phyloP scores from a whole-genome alignment of 2,797 vertebrate species.

The Leptodactylus fallax region DNA sequence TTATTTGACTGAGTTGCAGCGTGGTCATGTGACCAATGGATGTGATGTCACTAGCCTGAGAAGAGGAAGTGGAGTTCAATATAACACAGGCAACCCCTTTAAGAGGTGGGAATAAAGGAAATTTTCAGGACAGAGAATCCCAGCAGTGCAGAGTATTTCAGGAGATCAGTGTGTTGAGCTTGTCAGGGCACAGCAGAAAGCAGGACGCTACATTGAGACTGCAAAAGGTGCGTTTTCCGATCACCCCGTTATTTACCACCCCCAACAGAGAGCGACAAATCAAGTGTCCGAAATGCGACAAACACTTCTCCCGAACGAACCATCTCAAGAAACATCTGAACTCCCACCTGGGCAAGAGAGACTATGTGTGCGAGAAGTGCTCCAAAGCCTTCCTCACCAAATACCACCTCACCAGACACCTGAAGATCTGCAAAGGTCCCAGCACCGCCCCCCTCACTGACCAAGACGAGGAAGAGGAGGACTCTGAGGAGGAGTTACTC shows the following conservation, averaged over 20 bases:
- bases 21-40: too few relatives aligned
- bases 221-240: too few relatives aligned
- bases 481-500: slow-evolving; percentile 76
- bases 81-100: too few relatives aligned
- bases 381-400: slow-evolving; percentile 97
- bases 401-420: slow-evolving; percentile 96
- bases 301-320: slow-evolving; percentile 93
- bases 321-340: slow-evolving; percentile 98
- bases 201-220: too few relatives aligned
- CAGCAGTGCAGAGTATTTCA: neutral
- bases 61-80: too few relatives aligned
- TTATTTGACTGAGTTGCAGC: too few relatives aligned
- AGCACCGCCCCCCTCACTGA: slow-evolving; percentile 77
- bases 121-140: too few relatives aligned
- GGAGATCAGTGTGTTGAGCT: too few relatives aligned
- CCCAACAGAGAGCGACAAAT: slow-evolving; percentile 87
- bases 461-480: slow-evolving; percentile 81
- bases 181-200: too few relatives aligned
- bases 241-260: too few relatives aligned
- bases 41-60: too few relatives aligned
- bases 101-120: too few relatives aligned
- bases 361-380: slow-evolving; percentile 98
- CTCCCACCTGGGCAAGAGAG: slow-evolving; percentile 93
- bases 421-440: slow-evolving; percentile 97
- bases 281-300: slow-evolving; percentile 96